phyloP scores from a whole-genome alignment of 2,113 vertebrate genomes.

The Cynocephalus volans region DNA sequence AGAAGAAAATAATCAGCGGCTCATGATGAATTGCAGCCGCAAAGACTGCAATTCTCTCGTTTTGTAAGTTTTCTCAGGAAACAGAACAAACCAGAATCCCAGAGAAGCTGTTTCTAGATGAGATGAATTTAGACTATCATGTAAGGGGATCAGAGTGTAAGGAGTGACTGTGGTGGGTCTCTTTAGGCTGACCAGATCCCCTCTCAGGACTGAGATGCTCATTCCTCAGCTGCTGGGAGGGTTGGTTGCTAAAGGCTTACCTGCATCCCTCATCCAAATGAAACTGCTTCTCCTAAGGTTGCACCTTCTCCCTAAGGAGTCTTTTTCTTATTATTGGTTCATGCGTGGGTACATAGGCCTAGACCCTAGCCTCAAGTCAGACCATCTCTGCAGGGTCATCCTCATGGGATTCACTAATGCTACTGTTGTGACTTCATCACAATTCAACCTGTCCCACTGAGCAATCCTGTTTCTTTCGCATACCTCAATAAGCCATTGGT shows the following conservation, averaged over 20 bases:
- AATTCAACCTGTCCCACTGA: not conserved
- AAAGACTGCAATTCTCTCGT: not conserved
- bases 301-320: not conserved
- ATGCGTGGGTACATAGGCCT: not conserved
- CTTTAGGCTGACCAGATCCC: not conserved
- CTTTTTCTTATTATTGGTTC: not conserved
- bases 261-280: not conserved
- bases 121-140: not conserved
- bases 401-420: not conserved
- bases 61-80: constrained; percentile 4
- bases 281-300: not conserved
- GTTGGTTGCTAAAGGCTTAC: not conserved
- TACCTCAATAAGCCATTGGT: not conserved
- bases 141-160: not conserved
- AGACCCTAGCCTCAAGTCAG: not conserved
- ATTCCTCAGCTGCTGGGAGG: not conserved
- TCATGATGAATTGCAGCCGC: not conserved
- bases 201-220: not conserved
- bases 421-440: not conserved
- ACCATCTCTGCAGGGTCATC: not conserved
- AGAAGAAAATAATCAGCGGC: not conserved
- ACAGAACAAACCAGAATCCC: not conserved
- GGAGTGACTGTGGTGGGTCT: not conserved
- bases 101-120: not conserved
- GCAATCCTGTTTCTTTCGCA: not conserved